A percentile compares a stretch with the other conserved stretches of the same genome.
Evolutionary conservation across 2,888 invertebrate species (phyloP).

Genomic region (Loripinus fragilis): DNA sequence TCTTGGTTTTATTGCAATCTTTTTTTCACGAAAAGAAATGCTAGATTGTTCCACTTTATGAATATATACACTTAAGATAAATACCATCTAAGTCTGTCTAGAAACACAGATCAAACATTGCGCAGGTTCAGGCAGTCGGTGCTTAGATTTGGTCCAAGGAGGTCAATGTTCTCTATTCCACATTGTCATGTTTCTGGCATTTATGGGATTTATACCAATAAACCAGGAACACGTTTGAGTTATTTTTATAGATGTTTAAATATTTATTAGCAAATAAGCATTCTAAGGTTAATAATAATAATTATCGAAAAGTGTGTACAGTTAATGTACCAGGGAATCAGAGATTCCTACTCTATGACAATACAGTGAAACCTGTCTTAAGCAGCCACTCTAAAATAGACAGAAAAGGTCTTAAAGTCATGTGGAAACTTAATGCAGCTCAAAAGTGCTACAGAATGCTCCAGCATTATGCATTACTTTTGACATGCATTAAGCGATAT

Average conservation of each 20-base stretch:
- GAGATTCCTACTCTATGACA: no score
- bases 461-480: no score
- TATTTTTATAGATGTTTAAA: not conserved
- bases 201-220: not conserved
- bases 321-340: no score
- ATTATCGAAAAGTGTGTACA: no score
- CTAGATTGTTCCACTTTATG: constrained; percentile 21
- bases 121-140: not conserved
- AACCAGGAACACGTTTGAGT: not conserved
- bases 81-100: constrained; percentile 3
- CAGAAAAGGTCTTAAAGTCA: no score
- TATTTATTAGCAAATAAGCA: not conserved
- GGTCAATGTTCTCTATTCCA: not conserved
- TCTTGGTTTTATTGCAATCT: constrained; percentile 11
- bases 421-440: no score
- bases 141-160: not conserved
- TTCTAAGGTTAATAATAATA: not conserved
- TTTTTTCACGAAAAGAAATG: constrained; percentile 12
- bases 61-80: constrained; percentile 20
- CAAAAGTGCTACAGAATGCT: no score
- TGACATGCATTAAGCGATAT: no score
- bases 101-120: not conserved
- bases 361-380: no score
- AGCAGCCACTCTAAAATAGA: no score
- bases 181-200: not conserved